These are phyloP conservation scores for Psilopsiagon aymara DNA, from an alignment of 2,113 vertebrate species.

Conservation along the genomic window DNA sequence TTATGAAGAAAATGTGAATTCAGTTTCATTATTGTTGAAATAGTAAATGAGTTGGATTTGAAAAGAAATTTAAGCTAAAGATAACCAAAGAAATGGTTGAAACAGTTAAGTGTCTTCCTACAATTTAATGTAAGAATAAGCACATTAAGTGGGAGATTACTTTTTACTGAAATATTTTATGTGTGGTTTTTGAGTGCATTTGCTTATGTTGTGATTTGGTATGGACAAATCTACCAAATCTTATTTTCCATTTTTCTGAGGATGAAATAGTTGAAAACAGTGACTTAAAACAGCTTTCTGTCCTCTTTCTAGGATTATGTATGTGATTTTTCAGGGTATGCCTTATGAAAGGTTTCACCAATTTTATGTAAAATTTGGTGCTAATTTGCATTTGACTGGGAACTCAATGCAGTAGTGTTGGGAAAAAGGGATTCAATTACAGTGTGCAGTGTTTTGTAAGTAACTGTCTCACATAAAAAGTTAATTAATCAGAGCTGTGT, in stretches of 20 bases:
- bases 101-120: background rate
- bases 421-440: slow-evolving; percentile 80
- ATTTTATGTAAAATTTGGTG: slow-evolving; percentile 48
- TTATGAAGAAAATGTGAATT: background rate
- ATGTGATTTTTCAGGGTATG: background rate
- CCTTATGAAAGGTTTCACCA: background rate
- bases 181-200: background rate
- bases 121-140: background rate
- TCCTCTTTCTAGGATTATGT: background rate
- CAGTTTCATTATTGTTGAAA: background rate
- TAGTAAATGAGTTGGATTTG: background rate
- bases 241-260: background rate
- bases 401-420: slow-evolving; percentile 71
- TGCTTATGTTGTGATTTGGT: background rate
- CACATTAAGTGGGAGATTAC: background rate
- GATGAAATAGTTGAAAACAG: background rate
- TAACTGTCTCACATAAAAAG: slow-evolving; percentile 82
- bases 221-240: background rate
- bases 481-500: slow-evolving; percentile 89
- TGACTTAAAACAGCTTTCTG: background rate
- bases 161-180: background rate
- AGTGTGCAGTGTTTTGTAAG: slow-evolving; percentile 78
- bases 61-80: background rate
- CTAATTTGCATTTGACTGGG: slow-evolving; percentile 70
- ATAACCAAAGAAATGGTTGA: background rate